Evolutionary conservation across 2,797 vertebrate genomes (phyloP).

Genomic region (Rhinophrynus dorsalis): DNA sequence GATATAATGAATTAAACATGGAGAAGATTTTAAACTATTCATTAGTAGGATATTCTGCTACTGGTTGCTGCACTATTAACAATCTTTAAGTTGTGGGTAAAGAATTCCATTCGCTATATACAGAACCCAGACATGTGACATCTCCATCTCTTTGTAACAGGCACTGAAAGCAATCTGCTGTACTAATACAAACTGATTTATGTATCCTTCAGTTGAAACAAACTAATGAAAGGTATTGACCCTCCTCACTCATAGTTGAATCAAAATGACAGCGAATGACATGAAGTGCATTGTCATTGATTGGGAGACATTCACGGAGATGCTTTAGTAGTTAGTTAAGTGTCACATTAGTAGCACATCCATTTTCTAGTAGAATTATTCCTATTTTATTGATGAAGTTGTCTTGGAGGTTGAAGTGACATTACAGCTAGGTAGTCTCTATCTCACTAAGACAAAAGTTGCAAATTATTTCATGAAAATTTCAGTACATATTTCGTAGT

Average conservation of each 20-base stretch:
- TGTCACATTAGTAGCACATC: slow-evolving; percentile 69
- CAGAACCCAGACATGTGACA: slow-evolving; percentile 33
- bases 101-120: slow-evolving; percentile 12
- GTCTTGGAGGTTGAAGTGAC: slow-evolving; percentile 27
- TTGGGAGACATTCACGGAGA: slow-evolving; percentile 64
- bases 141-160: slow-evolving; percentile 5
- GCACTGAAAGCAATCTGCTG: slow-evolving; percentile 25
- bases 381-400: slow-evolving; percentile 61
- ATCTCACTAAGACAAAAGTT: neutral
- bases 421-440: slow-evolving; percentile 1
- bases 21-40: neutral
- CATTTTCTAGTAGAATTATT: slow-evolving; percentile 73
- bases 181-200: slow-evolving; percentile 44
- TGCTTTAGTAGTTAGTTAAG: slow-evolving; percentile 71
- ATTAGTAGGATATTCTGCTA: neutral
- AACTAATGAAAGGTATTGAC: slow-evolving; percentile 76
- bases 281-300: slow-evolving; percentile 69
- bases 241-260: slow-evolving; percentile 64
- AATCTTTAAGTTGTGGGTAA: slow-evolving; percentile 2
- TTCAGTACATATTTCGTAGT: too few relatives aligned
- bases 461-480: too few relatives aligned
- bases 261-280: slow-evolving; percentile 65
- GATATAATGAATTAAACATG: neutral
- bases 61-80: too few relatives aligned
- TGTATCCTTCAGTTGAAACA: slow-evolving; percentile 70